Conservation (phyloP, 2,113 vertebrate species). For the Corapipo altera region DNA sequence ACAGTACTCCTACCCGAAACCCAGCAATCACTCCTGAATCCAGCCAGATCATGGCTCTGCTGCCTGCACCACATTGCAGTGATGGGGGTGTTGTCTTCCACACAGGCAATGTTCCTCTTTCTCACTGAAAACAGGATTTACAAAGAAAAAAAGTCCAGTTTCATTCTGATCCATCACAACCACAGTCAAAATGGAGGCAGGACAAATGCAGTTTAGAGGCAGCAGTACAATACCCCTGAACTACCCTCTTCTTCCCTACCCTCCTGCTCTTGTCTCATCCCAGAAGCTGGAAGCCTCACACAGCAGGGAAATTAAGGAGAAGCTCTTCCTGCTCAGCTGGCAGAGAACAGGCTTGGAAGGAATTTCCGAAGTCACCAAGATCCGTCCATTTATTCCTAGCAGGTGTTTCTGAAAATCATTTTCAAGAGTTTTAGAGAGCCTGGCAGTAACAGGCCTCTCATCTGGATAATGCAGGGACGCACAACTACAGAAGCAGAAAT, state of each 20-base stretch:
- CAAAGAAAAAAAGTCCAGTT: not conserved
- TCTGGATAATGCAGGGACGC: not conserved
- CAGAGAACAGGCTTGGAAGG: not conserved
- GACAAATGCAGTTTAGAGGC: not conserved
- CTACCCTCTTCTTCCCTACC: not conserved
- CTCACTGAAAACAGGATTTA: not conserved
- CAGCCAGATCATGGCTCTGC: not conserved
- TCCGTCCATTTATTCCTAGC: not conserved
- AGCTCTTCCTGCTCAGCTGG: not conserved
- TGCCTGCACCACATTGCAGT: rapidly evolving
- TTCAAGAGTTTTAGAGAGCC: not conserved
- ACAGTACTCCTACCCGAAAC: not conserved
- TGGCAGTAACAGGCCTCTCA: not conserved
- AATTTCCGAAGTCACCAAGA: not conserved
- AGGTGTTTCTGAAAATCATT: not conserved
- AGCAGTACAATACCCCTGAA: rapidly evolving
- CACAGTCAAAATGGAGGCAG: not conserved
- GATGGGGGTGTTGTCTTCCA: too few species aligned
- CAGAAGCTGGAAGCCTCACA: not conserved
- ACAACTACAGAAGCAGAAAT: rapidly evolving
- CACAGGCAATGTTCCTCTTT: rapidly evolving
- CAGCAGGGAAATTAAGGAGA: not conserved
- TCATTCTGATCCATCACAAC: not conserved
- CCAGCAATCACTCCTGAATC: rapidly evolving
- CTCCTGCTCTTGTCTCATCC: not conserved